phyloP scores from a whole-genome alignment of 1,140 invertebrate genomes.

The Drosophila carrolli region DNA sequence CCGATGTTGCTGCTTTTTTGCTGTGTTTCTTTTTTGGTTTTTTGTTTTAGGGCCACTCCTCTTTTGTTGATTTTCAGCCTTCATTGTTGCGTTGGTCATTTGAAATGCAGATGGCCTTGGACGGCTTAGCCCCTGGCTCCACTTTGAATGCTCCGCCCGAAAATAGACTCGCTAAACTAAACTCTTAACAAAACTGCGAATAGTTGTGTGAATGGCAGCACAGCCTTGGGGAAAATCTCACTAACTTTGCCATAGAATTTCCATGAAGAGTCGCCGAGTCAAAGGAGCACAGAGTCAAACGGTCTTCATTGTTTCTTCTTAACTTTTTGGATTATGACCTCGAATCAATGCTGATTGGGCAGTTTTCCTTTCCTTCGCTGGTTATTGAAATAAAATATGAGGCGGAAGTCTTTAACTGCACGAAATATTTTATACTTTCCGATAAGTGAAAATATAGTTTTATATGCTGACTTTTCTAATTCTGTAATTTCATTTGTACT shows the following conservation, averaged over 20 bases:
- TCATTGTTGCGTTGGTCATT: constrained; percentile 77
- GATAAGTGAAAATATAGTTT: neutral
- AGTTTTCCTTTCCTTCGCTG: constrained; percentile 4
- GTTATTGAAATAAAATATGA: constrained; percentile 12
- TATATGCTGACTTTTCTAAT: neutral
- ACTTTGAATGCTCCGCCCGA: constrained; percentile 35
- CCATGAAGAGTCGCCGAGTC: neutral
- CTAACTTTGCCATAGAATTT: constrained; percentile 19
- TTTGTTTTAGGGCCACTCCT: constrained; percentile 65
- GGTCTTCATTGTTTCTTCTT: constrained; percentile 18
- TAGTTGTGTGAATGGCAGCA: constrained; percentile 30
- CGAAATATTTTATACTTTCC: no score
- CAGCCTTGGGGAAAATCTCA: constrained; percentile 33
- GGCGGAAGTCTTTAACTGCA: constrained; percentile 21
- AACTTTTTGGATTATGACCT: constrained; percentile 30
- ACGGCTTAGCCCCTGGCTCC: constrained; percentile 33
- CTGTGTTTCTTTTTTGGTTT: neutral
- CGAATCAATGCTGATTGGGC: constrained; percentile 37
- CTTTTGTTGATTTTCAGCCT: constrained; percentile 66
- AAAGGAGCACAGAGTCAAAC: constrained; percentile 28
- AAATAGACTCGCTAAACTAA: constrained; percentile 48
- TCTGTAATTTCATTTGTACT: no score
- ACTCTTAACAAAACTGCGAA: constrained; percentile 49
- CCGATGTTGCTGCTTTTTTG: constrained; percentile 18
- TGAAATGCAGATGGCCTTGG: constrained; percentile 76